Percentiles rank a stretch among this genome's conserved stretches.
These are phyloP conservation scores for Tetragonisca angustula DNA, from an alignment of 2,888 invertebrate species.

Conservation along the genomic window DNA sequence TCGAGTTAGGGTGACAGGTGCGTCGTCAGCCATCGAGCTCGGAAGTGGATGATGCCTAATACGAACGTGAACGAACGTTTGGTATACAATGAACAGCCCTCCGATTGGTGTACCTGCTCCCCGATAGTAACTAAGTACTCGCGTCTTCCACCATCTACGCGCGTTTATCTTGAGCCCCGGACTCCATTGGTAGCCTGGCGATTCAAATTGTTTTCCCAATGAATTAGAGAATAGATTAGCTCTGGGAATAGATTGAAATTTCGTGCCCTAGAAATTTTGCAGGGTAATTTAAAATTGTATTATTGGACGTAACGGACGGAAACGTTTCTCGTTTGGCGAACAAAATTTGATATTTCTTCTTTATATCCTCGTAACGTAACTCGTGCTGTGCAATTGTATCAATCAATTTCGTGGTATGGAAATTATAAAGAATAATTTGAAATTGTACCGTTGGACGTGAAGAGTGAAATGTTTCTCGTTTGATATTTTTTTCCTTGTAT, in stretches of 20 bases:
- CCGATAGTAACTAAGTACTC: slow-evolving; percentile 21
- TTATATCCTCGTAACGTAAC: too few species aligned
- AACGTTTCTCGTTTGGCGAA: too few species aligned
- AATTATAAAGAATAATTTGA: too few species aligned
- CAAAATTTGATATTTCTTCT: too few species aligned
- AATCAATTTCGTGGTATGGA: too few species aligned
- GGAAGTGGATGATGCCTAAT: slow-evolving; percentile 28
- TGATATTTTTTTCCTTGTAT: too few species aligned
- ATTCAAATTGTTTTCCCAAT: background rate
- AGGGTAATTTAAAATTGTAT: background rate
- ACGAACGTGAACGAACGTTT: background rate
- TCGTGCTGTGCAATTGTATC: too few species aligned
- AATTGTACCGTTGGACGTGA: too few species aligned
- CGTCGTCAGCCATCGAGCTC: slow-evolving; percentile 48
- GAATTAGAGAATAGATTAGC: background rate
- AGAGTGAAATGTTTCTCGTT: too few species aligned
- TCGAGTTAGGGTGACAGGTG: slow-evolving; percentile 24
- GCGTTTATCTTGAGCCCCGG: too few species aligned
- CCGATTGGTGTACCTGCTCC: slow-evolving; percentile 38
- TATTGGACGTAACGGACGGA: too few species aligned
- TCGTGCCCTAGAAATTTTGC: background rate
- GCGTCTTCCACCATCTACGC: background rate
- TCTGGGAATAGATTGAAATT: background rate
- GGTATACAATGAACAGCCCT: background rate
- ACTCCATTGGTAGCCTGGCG: background rate